phyloP scores from a whole-genome alignment of 23 tunicate genomes.

The Botrylloides violaceus region DNA sequence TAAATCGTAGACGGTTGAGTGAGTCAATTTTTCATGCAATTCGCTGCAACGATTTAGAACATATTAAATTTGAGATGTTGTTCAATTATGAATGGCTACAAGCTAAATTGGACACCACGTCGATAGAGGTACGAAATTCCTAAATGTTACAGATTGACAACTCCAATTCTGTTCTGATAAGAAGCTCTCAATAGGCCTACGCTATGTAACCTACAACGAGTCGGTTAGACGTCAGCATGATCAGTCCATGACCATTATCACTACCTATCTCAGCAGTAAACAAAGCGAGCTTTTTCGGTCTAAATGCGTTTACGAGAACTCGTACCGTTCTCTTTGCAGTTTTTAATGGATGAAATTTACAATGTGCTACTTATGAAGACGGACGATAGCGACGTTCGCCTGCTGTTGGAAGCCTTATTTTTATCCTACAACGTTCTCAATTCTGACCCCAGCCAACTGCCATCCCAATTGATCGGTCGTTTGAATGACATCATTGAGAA shows the following conservation, averaged over 20 bases:
- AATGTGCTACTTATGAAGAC: constrained; percentile 12
- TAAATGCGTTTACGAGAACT: background rate
- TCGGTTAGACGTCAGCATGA: too few relatives aligned
- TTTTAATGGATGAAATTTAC: constrained; percentile 29
- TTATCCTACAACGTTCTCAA: constrained; percentile 46
- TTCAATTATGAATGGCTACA: constrained; percentile 79
- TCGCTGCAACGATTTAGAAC: constrained; percentile 8
- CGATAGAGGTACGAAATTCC: constrained; percentile 41
- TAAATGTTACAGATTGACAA: too few relatives aligned
- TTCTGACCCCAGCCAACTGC: constrained; percentile 55
- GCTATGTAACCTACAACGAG: too few relatives aligned
- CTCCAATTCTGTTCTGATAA: too few relatives aligned
- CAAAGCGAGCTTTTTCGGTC: background rate
- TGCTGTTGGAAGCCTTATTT: constrained; percentile 51
- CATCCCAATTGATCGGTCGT: constrained; percentile 66
- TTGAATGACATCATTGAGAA: constrained; percentile 59
- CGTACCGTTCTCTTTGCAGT: constrained; percentile 10
- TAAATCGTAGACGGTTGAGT: constrained; percentile 20
- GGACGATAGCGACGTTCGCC: constrained; percentile 52
- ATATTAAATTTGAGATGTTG: constrained; percentile 50
- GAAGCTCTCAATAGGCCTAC: too few relatives aligned
- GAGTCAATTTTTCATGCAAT: constrained; percentile 17
- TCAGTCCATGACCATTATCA: too few relatives aligned
- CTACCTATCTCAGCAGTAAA: background rate
- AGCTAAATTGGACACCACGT: constrained; percentile 39